These are phyloP conservation scores for Melipona bicolor DNA, from an alignment of 2,888 invertebrate genomes.

Conservation along the genomic window DNA sequence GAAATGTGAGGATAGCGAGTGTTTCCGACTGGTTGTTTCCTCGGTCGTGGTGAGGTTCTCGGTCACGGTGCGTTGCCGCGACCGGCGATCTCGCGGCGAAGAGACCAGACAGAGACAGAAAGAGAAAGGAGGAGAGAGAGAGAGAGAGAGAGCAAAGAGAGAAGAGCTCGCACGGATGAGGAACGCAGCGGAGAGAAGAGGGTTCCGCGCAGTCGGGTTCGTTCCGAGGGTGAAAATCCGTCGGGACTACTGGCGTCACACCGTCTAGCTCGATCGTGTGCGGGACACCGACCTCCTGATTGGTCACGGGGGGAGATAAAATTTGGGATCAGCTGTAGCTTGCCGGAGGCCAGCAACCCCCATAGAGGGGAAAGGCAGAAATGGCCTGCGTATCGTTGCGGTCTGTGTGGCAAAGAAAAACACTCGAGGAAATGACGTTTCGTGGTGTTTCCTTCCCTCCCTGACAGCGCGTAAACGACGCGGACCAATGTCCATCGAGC, in stretches of 20 bases:
- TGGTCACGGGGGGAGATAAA: slow-evolving; percentile 67
- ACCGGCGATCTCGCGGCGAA: slow-evolving; percentile 29
- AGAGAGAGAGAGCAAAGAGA: neutral
- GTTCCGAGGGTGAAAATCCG: slow-evolving; percentile 75
- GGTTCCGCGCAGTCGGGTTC: slow-evolving; percentile 49
- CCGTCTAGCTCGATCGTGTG: slow-evolving; percentile 67
- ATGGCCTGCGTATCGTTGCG: slow-evolving; percentile 45
- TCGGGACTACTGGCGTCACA: slow-evolving; percentile 71
- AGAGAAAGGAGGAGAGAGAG: neutral
- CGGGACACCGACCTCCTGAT: slow-evolving; percentile 70
- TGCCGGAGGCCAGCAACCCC: slow-evolving; percentile 53
- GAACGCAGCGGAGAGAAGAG: slow-evolving; percentile 24
- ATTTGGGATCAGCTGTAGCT: slow-evolving; percentile 71
- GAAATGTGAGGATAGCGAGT: slow-evolving; percentile 3
- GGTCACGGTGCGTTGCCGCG: slow-evolving; percentile 41
- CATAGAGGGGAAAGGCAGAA: slow-evolving; percentile 32
- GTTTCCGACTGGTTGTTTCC: slow-evolving; percentile 25
- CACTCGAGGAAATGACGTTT: slow-evolving; percentile 58
- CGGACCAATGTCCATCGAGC: neutral
- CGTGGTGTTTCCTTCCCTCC: slow-evolving; percentile 30
- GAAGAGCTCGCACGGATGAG: neutral
- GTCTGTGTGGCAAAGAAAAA: slow-evolving; percentile 55
- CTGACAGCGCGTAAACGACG: slow-evolving; percentile 18
- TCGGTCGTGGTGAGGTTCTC: slow-evolving; percentile 28
- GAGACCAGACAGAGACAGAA: slow-evolving; percentile 4